These are phyloP conservation scores for Steromphala cineraria DNA, from an alignment of 2,888 invertebrate species.

Conservation along the genomic window DNA sequence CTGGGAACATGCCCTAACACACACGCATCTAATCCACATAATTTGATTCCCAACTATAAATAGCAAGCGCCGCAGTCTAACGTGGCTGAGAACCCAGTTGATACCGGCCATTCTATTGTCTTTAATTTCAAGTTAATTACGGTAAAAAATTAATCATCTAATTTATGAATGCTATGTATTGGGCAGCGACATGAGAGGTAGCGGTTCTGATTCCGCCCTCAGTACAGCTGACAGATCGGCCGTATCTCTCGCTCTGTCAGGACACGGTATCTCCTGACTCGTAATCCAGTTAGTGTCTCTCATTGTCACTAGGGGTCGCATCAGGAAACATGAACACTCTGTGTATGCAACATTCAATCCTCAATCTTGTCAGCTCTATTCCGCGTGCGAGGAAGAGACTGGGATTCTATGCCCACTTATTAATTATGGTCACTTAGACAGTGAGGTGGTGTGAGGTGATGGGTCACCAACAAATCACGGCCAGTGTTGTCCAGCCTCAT, in stretches of 20 bases:
- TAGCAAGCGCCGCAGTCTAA: no score
- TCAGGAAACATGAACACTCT: neutral
- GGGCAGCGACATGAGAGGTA: neutral
- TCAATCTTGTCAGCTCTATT: neutral
- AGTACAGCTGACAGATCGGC: neutral
- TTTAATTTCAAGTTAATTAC: neutral
- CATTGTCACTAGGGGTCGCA: neutral
- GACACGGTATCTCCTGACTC: neutral
- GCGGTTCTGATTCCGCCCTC: neutral
- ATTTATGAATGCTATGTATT: neutral
- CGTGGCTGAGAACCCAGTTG: no score
- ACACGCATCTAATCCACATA: no score
- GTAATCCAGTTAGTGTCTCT: neutral
- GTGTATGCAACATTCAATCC: neutral
- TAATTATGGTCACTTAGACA: constrained; percentile 1
- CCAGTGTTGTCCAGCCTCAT: neutral
- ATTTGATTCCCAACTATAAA: no score
- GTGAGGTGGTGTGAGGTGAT: neutral
- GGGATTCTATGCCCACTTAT: neutral
- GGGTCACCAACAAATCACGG: constrained; percentile 9
- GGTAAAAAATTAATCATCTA: neutral
- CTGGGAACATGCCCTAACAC: no score
- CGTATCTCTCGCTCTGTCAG: neutral
- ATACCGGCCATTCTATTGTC: neutral
- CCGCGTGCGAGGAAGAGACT: neutral